Base-by-base conservation (phyloP, 2,113 vertebrate species). In the Malaclemys terrapin region DNA sequence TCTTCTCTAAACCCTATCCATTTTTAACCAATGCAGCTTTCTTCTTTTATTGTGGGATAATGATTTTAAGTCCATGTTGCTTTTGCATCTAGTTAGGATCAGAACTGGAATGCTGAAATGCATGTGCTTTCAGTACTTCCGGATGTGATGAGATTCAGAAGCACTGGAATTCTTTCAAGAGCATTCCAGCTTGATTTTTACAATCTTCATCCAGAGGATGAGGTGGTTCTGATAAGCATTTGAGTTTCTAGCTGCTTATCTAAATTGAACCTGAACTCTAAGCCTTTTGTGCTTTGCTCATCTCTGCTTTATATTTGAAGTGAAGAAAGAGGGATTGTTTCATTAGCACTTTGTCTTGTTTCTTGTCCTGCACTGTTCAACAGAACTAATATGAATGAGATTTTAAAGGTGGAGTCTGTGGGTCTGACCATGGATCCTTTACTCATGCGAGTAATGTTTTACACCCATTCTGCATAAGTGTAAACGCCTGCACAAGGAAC, bases 321-420 rank as follows among this genome's bases (percentile, higher is more conserved):
- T 80, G 11, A 53, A 90, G 10, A 72, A 45, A 72, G 10, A 89
- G 50, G 19, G 8, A 12, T 29, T 93, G 5, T 24, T 42, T 62
- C 95, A 35, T 93, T 76, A 27, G 38, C 75, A 75, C 38, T 80
- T 72, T 89, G 57, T 76, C 25, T 42, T 91, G 62, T 65, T 65
- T 4, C 62, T 52, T 84, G 5, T 80, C 93, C 53, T 53, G n/a
- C 10, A 85, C 19, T 59, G 89, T 42, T 81, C 29, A 86, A 35
- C 8, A 93, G 95, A 94, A 94, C 78, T 82, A 91, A 54, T 89
- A 88, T 78, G 62, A 93, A 88, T 78, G 57, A 89, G 50, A 84
- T 86, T 94, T 93, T 95, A 80, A 87, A 91, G 53, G 54, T 2
- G 25, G 25, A 54, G 38, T 83, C 69, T 89, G 6, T 76, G 31